These are phyloP conservation scores for Panorpa germanica DNA, from an alignment of 2,888 invertebrate species.

Conservation along the genomic window DNA sequence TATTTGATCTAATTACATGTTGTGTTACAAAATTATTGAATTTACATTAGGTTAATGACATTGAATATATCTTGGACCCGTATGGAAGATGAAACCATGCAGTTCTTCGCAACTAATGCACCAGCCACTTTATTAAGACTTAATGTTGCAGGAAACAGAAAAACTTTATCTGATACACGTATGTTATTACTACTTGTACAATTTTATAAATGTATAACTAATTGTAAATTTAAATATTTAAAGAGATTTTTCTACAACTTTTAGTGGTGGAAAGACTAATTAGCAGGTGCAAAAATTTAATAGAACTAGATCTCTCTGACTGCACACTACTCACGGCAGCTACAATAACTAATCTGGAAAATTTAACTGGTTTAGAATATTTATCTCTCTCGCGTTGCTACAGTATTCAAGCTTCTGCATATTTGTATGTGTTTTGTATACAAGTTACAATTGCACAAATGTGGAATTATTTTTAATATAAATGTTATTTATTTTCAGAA, in stretches of 20 bases:
- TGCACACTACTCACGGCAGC: constrained; percentile 49
- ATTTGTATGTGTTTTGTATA: constrained; percentile 36
- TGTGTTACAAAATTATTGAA: constrained; percentile 2
- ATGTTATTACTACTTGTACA: constrained; percentile 20
- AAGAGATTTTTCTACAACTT: constrained; percentile 14
- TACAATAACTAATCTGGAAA: constrained; percentile 34
- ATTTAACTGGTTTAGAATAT: constrained; percentile 46
- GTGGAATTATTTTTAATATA: constrained; percentile 7
- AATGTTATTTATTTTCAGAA: constrained; percentile 20
- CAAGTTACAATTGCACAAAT: constrained; percentile 1
- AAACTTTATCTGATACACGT: constrained; percentile 56
- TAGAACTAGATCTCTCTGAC: constrained; percentile 80
- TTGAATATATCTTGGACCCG: constrained; percentile 73
- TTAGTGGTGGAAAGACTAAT: constrained; percentile 50
- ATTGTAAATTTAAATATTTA: constrained; percentile 6
- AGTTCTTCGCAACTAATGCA: constrained; percentile 36
- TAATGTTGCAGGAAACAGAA: constrained; percentile 68
- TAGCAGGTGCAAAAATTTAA: constrained; percentile 44
- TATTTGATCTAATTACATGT: constrained; percentile 14
- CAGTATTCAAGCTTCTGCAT: constrained; percentile 45
- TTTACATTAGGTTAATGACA: constrained; percentile 35
- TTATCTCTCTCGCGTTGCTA: constrained; percentile 69
- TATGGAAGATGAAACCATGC: constrained; percentile 36
- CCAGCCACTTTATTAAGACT: constrained; percentile 48
- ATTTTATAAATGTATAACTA: not conserved